Evolutionary conservation across 2,113 vertebrate genomes (phyloP), one percentile per base, ranked within the genome.

Genomic region (Crotophaga sulcirostris): DNA sequence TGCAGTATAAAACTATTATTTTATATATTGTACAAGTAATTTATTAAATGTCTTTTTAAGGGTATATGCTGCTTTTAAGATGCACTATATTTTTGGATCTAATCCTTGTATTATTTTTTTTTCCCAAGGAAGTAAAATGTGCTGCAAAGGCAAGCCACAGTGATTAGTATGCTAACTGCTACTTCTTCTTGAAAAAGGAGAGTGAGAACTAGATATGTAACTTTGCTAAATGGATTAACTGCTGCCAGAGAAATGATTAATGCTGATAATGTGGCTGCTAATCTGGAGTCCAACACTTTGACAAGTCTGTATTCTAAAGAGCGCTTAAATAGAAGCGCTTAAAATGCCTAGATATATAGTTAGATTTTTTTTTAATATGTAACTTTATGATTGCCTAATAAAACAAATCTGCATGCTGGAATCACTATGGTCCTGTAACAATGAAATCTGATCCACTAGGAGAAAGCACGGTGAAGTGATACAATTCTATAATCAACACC

Each of bases 61-160:
- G 94, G 95, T 97, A 98, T 98, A 98, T 98, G 98, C 98, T 98
- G 98, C 98, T 98, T 97, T 97, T 96, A 97, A 97, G 89, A 98
- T 98, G 98, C 97, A 98, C 97, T 98, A 97, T 98, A 94, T 97
- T 98, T 97, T 97, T 97, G 97, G 97, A 98, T 98, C 95, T 97
- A 98, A 98, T 98, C 98, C 97, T 97, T 97, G 49, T 96, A 95
- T 89, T 96, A 16, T 81, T 95, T 94, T 94, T 42, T 96, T 97
- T 98, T 97, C 96, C 97, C 95, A 96, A 98, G 97, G 97, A 98
- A 98, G 96, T 96, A 95, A 97, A 97, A 96, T 81, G 95, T 90
- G 93, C 93, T 95, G 96, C 91, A 94, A 94, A 90, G 81, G 93
- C 92, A 96, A 94, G 90, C 96, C 94, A 94, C 95, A 73, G 93